phyloP scores from a whole-genome alignment of 2,113 vertebrate genomes.

The Ibidorhyncha struthersii region DNA sequence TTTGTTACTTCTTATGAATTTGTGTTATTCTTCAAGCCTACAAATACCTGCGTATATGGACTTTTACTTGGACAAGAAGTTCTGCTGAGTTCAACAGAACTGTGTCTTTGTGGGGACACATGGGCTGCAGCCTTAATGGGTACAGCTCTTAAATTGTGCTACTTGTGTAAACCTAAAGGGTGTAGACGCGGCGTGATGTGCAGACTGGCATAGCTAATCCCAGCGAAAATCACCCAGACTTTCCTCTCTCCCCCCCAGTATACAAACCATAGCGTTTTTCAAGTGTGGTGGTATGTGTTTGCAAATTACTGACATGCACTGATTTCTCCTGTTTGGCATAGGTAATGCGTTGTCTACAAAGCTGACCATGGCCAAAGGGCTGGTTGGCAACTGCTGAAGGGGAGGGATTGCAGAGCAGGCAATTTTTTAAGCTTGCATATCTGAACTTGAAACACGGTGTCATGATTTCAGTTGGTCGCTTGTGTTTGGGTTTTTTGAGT shows the following conservation, averaged over 20 bases:
- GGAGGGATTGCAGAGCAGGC: background rate
- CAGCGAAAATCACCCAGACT: background rate
- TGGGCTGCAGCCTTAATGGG: background rate
- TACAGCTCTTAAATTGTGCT: background rate
- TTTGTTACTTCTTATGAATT: background rate
- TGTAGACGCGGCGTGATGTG: fast-evolving
- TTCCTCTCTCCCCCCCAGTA: background rate
- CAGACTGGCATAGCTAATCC: background rate
- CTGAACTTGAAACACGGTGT: background rate
- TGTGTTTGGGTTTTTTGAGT: background rate
- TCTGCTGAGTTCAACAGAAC: background rate
- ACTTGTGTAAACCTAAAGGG: background rate
- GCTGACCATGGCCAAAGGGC: background rate
- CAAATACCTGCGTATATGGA: background rate
- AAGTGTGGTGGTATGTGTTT: background rate
- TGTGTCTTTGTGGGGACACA: background rate
- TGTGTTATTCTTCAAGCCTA: background rate
- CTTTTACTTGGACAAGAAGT: background rate
- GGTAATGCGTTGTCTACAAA: background rate
- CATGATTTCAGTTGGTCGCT: background rate
- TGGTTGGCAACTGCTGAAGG: background rate
- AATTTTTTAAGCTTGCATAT: background rate
- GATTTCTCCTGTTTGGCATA: background rate
- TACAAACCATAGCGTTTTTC: background rate
- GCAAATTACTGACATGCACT: background rate